These are phyloP conservation scores for Lagodon rhomboides DNA, from an alignment of 2,797 vertebrate species.

Conservation along the genomic window DNA sequence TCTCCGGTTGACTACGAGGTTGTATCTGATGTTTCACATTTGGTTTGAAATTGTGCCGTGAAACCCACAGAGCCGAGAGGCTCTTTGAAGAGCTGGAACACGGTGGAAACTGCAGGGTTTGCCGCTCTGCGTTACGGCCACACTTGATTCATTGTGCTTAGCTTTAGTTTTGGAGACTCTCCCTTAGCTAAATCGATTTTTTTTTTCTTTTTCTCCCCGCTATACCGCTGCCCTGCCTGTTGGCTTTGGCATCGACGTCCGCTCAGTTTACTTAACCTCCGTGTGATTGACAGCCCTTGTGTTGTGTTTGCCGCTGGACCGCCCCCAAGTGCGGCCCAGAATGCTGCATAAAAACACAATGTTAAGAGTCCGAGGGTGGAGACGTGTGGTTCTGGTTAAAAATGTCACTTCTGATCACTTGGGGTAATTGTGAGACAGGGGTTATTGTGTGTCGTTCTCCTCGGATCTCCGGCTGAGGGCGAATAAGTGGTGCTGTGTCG, in stretches of 20 bases:
- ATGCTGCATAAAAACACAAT: slow-evolving; percentile 54
- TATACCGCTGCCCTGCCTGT: slow-evolving; percentile 60
- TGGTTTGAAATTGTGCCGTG: slow-evolving; percentile 39
- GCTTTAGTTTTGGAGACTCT: slow-evolving; percentile 44
- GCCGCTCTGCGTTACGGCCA: slow-evolving; percentile 43
- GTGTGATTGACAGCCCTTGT: slow-evolving; percentile 71
- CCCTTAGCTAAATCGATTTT: slow-evolving; percentile 26
- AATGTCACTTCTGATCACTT: slow-evolving; percentile 55
- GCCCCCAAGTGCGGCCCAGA: slow-evolving; percentile 41
- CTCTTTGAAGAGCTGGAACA: slow-evolving; percentile 45
- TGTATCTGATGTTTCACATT: slow-evolving; percentile 50
- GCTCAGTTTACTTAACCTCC: slow-evolving; percentile 68
- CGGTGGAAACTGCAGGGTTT: slow-evolving; percentile 55
- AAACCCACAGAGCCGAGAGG: slow-evolving; percentile 23
- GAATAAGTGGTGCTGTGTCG: slow-evolving; percentile 35
- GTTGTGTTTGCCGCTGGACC: slow-evolving; percentile 70
- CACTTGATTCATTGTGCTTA: slow-evolving; percentile 64
- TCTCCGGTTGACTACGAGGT: slow-evolving; percentile 35
- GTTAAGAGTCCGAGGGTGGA: slow-evolving; percentile 24
- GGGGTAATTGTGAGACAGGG: slow-evolving; percentile 52
- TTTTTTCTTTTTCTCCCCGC: slow-evolving; percentile 19
- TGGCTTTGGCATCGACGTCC: slow-evolving; percentile 70
- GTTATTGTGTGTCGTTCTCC: slow-evolving; percentile 33
- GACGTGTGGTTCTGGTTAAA: slow-evolving; percentile 62
- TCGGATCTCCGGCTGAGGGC: slow-evolving; percentile 28